Evolutionary conservation across 2,888 invertebrate genomes (phyloP), one percentile per base, ranked within the genome.

Genomic region (Catocala nupta): DNA sequence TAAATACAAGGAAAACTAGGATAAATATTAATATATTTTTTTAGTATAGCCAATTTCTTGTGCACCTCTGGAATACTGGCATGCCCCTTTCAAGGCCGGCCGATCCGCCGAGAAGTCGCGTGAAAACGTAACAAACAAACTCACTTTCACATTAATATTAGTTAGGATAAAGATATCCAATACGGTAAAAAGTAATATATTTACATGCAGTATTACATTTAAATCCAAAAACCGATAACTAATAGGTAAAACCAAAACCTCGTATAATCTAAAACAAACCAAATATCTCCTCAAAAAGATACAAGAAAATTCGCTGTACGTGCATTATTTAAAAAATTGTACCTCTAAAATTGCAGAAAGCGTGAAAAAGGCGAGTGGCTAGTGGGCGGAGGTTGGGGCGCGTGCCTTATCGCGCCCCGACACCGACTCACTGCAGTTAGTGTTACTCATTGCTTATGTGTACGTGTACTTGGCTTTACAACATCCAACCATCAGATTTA

Each of bases 341-440:
- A 77, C 76, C 70, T 77, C 65, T 72, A 75, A 80, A 81, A 78
- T 76, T 78, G 77, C 78, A 81, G 74, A 79, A 80, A 77, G 49
- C 62, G 75, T 80, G 73, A 75, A 81, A 79, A 81, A 79, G 73
- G 75, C 73, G 71, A 71, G 73, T 60, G 61, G 69, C 56, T 65
- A 62, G 73, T 70, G 73, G 75, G 71, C 70, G 74, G 68, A 57
- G 68, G 74, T 71, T 65, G 68, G 60, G 63, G 59, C 64, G 69
- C 86, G 86, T 86, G 85, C 83, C 83, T 84, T 86, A 85, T 86
- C 85, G 65, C 65, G 65, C 68, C 71, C 76, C 75, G 69, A 63
- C 79, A 74, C 73, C 70, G 76, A 74, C 78, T 70, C 71, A 64
- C 78, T 73, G 73, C 73, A 73, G 66, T 73, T 74, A 73, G 70